Percentiles rank a stretch among this genome's conserved stretches.
phyloP scores from a whole-genome alignment of 2,888 invertebrate species.

The Hedychridium roseum region DNA sequence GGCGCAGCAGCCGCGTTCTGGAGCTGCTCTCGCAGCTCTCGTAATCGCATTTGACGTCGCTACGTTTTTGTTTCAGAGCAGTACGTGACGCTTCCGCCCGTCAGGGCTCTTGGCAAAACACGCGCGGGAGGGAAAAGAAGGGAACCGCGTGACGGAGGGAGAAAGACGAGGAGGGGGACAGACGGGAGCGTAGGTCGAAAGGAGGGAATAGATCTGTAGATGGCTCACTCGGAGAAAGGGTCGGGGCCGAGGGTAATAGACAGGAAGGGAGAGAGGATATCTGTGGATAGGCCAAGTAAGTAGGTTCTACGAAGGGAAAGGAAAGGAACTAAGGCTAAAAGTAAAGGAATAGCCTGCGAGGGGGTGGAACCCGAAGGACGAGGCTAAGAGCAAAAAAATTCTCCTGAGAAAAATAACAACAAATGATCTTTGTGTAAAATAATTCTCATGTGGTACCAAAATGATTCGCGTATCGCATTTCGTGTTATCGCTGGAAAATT shows the following conservation, averaged over 20 bases:
- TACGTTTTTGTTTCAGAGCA: constrained; percentile 63
- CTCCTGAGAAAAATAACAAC: too few relatives aligned
- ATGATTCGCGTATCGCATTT: too few relatives aligned
- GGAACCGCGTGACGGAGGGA: constrained; percentile 20
- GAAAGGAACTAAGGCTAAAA: background rate
- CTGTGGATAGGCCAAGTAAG: constrained; percentile 15
- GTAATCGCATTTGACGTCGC: constrained; percentile 63
- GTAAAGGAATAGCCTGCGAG: constrained; percentile 1
- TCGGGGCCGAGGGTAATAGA: constrained; percentile 20
- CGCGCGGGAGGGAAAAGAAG: constrained; percentile 41
- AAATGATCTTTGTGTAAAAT: too few relatives aligned
- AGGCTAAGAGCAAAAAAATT: too few relatives aligned
- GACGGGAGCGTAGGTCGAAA: constrained; percentile 11
- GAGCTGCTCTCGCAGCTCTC: constrained; percentile 61
- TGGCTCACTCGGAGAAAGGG: too few relatives aligned
- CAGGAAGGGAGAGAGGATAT: constrained; percentile 28
- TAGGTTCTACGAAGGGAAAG: constrained; percentile 11
- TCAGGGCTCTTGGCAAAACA: constrained; percentile 53
- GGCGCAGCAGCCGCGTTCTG: constrained; percentile 61
- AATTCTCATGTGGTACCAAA: too few relatives aligned
- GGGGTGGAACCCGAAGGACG: constrained; percentile 5
- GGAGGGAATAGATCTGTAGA: background rate
- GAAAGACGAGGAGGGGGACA: constrained; percentile 19
- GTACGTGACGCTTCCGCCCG: constrained; percentile 62
- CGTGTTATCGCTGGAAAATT: too few relatives aligned